Evolutionary conservation across 2,888 invertebrate genomes (phyloP), one percentile per base, ranked within the genome.

Genomic region (Gymnoscelis rufifasciata): DNA sequence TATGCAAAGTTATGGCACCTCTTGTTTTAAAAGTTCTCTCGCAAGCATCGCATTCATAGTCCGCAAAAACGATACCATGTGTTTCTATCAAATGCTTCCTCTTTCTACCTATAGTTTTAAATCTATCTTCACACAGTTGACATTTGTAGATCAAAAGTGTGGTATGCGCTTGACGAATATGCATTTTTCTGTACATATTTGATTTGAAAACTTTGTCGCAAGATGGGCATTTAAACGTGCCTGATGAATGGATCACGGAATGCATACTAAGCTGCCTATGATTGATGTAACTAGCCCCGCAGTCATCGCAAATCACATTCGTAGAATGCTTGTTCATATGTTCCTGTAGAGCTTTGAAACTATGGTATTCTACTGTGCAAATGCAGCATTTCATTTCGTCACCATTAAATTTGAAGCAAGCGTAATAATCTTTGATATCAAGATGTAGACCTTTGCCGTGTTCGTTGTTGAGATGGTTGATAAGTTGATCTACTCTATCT

Each of bases 301-400:
- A 80, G 0, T 62, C 50, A 0, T 66, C 62, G 35, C 80, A 80
- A 0, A 71, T 48, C 27, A 62, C 72, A 37, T 77, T 76, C n/a
- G 62, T 62, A 37, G 62, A 75, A 54, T 80, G 80, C 0, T 45
- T 45, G 19, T 72, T 71, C 77, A 79, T 78, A 35, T 80, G 80
- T 28, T 68, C 68, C 0, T 66, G 54, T 4, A 78, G 43, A 1
- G 57, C 54, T 47, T 73, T 74, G 37, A 77, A 78, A 11, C 65
- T 71, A 8, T 59, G 55, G 43, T 60, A 73, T 1, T 58, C 49
- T 0, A 56, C 41, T 0, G 53, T 45, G 48, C 80, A 80, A 2
- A 71, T 52, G 0, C 64, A 66, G 43, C 80, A 80, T 1, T 53
- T 57, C 0, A 72, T 35, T 0, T 30, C 43, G 0, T 70, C 64